These are phyloP conservation scores for Arrhopalites spinosus DNA, from an alignment of 2,888 invertebrate species.

Conservation along the genomic window DNA sequence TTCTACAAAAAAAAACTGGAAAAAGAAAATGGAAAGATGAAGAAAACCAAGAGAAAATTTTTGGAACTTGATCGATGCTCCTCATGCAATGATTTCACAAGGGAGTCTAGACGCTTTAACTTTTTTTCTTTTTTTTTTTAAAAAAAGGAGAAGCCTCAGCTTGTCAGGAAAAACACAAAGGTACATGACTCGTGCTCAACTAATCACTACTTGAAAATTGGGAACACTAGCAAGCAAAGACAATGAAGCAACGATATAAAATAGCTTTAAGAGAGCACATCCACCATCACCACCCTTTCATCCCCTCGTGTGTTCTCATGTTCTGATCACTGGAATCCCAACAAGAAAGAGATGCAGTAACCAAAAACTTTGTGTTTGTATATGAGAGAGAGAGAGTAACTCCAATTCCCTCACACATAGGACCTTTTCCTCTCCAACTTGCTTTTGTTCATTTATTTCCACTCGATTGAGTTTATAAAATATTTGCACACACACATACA, in stretches of 20 bases:
- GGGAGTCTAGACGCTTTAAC: neutral
- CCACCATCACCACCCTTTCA: neutral
- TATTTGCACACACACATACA: slow-evolving; percentile 19
- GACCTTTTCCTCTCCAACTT: neutral
- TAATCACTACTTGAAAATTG: slow-evolving; percentile 16
- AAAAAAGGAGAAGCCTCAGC: neutral
- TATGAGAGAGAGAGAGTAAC: neutral
- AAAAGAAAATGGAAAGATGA: too few relatives aligned
- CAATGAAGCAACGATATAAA: neutral
- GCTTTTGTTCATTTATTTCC: slow-evolving; percentile 33
- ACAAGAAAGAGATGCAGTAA: too few relatives aligned
- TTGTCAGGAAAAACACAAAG: slow-evolving; percentile 5
- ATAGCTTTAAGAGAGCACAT: neutral
- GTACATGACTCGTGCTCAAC: slow-evolving; percentile 8
- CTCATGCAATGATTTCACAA: slow-evolving; percentile 10
- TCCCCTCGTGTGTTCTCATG: too few relatives aligned
- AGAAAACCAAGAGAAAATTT: neutral
- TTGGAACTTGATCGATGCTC: neutral
- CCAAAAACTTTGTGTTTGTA: neutral
- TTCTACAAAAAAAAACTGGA: too few relatives aligned
- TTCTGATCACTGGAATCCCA: too few relatives aligned
- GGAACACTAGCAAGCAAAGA: slow-evolving; percentile 1
- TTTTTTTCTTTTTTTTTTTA: too few relatives aligned
- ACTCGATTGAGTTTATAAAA: slow-evolving; percentile 27
- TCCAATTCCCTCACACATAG: neutral